Base-by-base conservation (phyloP, 2,888 invertebrate genomes). In the Tribolium freemani region DNA sequence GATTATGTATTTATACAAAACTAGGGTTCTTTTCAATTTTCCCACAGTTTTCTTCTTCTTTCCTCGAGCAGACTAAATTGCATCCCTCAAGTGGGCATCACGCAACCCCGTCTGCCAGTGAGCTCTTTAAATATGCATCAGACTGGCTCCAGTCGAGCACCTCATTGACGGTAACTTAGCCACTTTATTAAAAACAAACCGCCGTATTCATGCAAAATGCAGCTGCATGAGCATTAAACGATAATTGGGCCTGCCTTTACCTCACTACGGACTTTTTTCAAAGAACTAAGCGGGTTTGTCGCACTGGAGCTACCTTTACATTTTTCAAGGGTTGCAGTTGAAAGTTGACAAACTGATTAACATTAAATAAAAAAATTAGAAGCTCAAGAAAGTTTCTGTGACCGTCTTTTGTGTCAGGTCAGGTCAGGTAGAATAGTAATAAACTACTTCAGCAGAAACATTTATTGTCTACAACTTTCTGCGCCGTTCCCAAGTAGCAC, bases 21-120 rank as follows among this genome's bases (percentile, higher is more conserved):
- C 77, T 79, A 76, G 77, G 76, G 76, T 77, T 79, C 77, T 79
- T 79, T 79, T 78, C 81, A 81, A 81, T 80, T 81, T 79, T 79
- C 77, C 76, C 78, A 80, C 79, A 80, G 78, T 79, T 80, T 78
- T 76, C 77, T 78, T 78, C 70, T 71, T 72, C 76, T 67, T 66
- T 66, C 75, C 73, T 73, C 73, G 71, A 72, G 76, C 76, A 74
- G 69, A 76, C 16, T 72, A 76, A 78, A 81, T 80, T 79, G 77
- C 81, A 78, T 79, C 79, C 77, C 77, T 75, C 71, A 72, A 76
- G 77, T 75, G 71, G 74, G 75, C 77, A 71, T 58, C 71, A 79
- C 78, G 78, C 79, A 77, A 78, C 72, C 79, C 75, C 54, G 57
- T 53, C 69, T 60, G 60, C 56, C 44, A 11, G 71, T 20, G 16